Evolutionary conservation across 2,113 vertebrate species (phyloP).

Genomic region (Triplophysa dalaica): DNA sequence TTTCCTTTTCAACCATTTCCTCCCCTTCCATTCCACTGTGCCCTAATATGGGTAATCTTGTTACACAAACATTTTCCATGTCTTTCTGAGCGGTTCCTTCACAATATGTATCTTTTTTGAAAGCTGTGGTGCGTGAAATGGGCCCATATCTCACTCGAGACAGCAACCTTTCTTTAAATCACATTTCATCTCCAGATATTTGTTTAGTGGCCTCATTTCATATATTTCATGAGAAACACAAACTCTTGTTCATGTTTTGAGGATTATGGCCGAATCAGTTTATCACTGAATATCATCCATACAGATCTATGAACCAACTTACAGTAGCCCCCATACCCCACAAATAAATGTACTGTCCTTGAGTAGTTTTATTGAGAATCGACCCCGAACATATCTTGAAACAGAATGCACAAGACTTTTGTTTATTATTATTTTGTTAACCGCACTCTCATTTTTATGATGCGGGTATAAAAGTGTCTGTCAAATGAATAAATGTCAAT

Average conservation of each 20-base stretch:
- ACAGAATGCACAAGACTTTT: too few species aligned
- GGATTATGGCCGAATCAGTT: not conserved
- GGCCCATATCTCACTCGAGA: not conserved
- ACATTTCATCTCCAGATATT: not conserved
- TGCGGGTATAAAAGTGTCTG: too few species aligned
- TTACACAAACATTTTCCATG: conserved; percentile 11
- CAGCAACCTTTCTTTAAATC: conserved; percentile 15
- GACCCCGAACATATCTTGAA: too few species aligned
- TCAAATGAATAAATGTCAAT: too few species aligned
- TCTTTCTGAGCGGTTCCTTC: not conserved
- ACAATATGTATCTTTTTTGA: conserved; percentile 25
- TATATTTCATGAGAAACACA: conserved; percentile 6
- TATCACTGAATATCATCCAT: not conserved
- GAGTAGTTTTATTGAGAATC: too few species aligned
- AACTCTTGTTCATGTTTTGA: conserved; percentile 5
- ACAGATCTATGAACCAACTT: conserved; percentile 9
- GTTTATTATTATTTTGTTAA: too few species aligned
- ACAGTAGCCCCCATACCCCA: not conserved
- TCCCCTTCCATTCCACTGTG: conserved; percentile 28
- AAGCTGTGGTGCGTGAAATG: conserved; percentile 17
- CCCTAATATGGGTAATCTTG: conserved; percentile 36
- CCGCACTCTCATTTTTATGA: too few species aligned
- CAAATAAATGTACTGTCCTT: not conserved
- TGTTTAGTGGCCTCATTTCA: not conserved
- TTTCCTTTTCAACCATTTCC: conserved; percentile 26